These are phyloP conservation scores for Rynchops niger DNA, from an alignment of 2,113 vertebrate genomes.

Conservation along the genomic window DNA sequence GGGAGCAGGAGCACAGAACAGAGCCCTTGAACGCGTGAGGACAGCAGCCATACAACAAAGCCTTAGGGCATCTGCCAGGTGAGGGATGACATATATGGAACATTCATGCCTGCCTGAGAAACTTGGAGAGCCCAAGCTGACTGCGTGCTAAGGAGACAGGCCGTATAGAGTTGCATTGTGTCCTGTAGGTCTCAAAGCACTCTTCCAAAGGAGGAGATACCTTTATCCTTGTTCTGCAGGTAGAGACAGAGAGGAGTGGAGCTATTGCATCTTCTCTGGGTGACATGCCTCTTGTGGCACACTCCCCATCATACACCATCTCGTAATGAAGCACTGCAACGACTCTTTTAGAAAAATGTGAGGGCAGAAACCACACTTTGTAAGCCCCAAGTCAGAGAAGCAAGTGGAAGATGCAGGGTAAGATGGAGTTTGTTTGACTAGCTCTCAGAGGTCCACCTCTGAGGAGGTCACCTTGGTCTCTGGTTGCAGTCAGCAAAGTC, in stretches of 20 bases:
- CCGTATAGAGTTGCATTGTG: rapidly evolving
- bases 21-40: background rate
- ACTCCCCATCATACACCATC: background rate
- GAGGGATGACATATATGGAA: background rate
- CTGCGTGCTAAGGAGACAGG: background rate
- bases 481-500: background rate
- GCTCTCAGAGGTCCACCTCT: background rate
- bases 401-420: background rate
- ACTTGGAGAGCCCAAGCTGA: background rate
- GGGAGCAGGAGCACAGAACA: too few relatives aligned
- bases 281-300: too few relatives aligned
- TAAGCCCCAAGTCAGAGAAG: background rate
- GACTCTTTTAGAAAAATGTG: background rate
- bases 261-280: background rate
- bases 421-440: background rate
- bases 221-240: background rate
- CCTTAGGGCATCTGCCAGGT: background rate
- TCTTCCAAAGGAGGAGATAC: background rate
- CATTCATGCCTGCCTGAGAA: background rate
- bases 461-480: background rate
- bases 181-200: background rate
- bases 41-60: background rate
- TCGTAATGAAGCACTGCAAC: background rate
- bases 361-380: background rate
- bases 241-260: background rate